These are phyloP conservation scores for Lepisosteus osseus DNA, from an alignment of 2,113 vertebrate genomes.

Conservation along the genomic window DNA sequence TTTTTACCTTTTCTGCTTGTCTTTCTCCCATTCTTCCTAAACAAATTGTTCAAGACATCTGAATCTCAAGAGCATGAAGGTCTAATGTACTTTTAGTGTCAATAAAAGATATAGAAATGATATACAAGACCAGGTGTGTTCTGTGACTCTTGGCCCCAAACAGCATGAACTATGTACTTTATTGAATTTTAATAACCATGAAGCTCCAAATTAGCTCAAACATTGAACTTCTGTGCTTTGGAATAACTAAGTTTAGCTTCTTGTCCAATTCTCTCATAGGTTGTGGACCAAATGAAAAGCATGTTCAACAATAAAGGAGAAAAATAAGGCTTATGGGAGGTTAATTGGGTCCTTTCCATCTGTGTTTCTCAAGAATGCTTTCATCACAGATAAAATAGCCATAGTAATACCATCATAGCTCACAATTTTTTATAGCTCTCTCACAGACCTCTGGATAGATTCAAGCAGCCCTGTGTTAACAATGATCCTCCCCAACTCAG, in stretches of 20 bases:
- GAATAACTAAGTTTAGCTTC: neutral
- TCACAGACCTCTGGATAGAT: slow-evolving; percentile 44
- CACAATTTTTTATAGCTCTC: slow-evolving; percentile 46
- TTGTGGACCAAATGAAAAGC: neutral
- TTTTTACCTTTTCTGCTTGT: too few species aligned
- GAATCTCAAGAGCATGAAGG: neutral
- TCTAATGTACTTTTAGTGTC: slow-evolving; percentile 19
- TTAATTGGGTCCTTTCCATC: slow-evolving; percentile 52
- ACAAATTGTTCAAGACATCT: too few species aligned
- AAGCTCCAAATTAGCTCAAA: neutral
- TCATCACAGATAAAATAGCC: slow-evolving; percentile 57
- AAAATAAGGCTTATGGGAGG: slow-evolving; percentile 38
- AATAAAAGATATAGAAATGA: slow-evolving; percentile 18
- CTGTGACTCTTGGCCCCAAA: neutral
- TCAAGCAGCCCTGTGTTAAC: slow-evolving; percentile 56
- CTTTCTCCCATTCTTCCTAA: too few species aligned
- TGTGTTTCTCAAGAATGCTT: slow-evolving; percentile 45
- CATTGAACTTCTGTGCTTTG: slow-evolving; percentile 3
- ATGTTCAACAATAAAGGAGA: neutral
- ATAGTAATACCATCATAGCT: slow-evolving; percentile 57
- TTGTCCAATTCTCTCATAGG: neutral
- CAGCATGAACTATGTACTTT: slow-evolving; percentile 12
- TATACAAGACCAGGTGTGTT: slow-evolving; percentile 26
- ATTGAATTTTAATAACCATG: slow-evolving; percentile 20
- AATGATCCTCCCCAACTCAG: slow-evolving; percentile 56